phyloP scores from a whole-genome alignment of 2,797 vertebrate species.

The Argyrosomus regius region DNA sequence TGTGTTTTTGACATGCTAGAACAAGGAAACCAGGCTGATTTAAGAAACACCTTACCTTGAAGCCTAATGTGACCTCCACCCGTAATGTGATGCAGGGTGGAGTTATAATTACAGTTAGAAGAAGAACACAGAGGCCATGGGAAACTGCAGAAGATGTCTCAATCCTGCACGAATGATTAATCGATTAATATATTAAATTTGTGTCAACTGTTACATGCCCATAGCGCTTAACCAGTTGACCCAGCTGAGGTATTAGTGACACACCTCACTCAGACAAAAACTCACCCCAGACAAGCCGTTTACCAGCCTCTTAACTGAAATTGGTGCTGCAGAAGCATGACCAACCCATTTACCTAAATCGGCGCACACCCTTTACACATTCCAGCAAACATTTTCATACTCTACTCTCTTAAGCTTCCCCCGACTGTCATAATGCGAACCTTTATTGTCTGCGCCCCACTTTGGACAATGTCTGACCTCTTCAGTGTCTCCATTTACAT shows the following conservation, averaged over 20 bases:
- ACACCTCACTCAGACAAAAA: background rate
- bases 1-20: constrained; percentile 39
- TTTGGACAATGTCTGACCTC: constrained; percentile 71
- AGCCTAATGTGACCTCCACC: constrained; percentile 31
- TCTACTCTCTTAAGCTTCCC: constrained; percentile 3
- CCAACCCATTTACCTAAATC: background rate
- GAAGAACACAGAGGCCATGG: constrained; percentile 27
- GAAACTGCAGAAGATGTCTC: constrained; percentile 30
- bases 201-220: background rate
- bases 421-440: constrained; percentile 26
- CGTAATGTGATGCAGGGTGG: constrained; percentile 35
- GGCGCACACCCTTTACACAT: constrained; percentile 16
- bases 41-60: constrained; percentile 47
- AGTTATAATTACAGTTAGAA: constrained; percentile 40
- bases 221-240: background rate
- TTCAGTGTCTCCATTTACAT: constrained; percentile 58
- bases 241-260: background rate
- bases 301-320: background rate
- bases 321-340: constrained; percentile 4
- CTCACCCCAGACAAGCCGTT: constrained; percentile 16
- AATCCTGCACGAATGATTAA: constrained; percentile 18
- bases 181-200: background rate
- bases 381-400: constrained; percentile 4
- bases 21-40: background rate
- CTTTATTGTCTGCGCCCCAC: constrained; percentile 63